Evolutionary conservation across 2,113 vertebrate genomes (phyloP).

Genomic region (Rhizomys pruinosus): DNA sequence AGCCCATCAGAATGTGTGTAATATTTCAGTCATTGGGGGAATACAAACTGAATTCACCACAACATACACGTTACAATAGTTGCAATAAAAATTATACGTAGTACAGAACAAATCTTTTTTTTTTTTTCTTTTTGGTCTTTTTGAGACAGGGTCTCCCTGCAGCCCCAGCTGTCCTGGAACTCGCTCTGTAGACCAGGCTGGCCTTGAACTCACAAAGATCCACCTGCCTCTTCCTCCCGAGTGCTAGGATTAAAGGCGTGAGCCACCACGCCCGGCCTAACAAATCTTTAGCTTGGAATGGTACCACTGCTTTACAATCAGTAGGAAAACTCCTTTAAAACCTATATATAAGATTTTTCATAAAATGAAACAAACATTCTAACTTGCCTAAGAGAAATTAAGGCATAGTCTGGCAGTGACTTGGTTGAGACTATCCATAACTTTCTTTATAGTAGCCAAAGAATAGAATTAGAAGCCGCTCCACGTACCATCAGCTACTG

Average conservation of each 20-base stretch:
- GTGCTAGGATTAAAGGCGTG: too few species aligned
- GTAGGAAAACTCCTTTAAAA: neutral
- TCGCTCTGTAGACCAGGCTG: too few species aligned
- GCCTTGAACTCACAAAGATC: too few species aligned
- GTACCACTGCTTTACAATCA: neutral
- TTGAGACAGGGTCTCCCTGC: too few species aligned
- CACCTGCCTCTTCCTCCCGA: too few species aligned
- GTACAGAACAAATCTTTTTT: neutral
- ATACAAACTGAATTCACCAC: constrained; percentile 15
- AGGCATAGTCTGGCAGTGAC: neutral
- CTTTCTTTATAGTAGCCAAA: neutral
- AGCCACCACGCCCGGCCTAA: too few species aligned
- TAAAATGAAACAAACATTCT: neutral
- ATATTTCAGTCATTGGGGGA: neutral
- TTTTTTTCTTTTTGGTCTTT: too few species aligned
- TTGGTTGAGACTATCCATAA: neutral
- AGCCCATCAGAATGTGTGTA: neutral
- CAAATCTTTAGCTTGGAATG: neutral
- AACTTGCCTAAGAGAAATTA: neutral
- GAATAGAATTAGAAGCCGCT: neutral
- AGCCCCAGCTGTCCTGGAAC: too few species aligned
- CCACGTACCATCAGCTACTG: neutral
- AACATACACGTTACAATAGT: neutral
- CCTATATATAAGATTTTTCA: constrained; percentile 17
- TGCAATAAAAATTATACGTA: neutral